A percentile compares a stretch with the other conserved stretches of the same genome.
Conservation (phyloP, 2,888 invertebrate genomes). For the Athalia cordata region DNA sequence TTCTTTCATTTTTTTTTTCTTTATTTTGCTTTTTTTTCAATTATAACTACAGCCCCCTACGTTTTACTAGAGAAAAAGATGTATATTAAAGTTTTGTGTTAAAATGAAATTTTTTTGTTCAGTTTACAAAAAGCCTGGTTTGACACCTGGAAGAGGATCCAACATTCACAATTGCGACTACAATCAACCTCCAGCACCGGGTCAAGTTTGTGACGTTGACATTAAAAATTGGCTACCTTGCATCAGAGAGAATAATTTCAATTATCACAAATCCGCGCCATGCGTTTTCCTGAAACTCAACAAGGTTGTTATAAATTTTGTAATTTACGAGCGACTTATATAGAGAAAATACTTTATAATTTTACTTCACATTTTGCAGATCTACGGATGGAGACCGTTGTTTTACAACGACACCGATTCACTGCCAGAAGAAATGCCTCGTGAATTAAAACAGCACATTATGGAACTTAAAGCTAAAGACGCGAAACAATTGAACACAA, state of each 20-base stretch:
- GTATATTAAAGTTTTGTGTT: neutral
- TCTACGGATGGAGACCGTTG: slow-evolving; percentile 91
- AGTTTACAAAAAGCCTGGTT: slow-evolving; percentile 85
- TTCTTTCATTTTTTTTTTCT: neutral
- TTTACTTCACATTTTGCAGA: slow-evolving; percentile 72
- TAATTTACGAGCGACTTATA: neutral
- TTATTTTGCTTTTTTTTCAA: neutral
- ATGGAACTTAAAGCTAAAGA: slow-evolving; percentile 74
- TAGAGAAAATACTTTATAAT: neutral
- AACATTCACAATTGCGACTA: slow-evolving; percentile 87
- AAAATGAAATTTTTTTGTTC: slow-evolving; percentile 51
- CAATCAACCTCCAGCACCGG: slow-evolving; percentile 81
- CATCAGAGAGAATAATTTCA: slow-evolving; percentile 89
- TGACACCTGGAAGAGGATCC: slow-evolving; percentile 83
- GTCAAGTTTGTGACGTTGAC: slow-evolving; percentile 92
- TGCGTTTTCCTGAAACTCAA: slow-evolving; percentile 97
- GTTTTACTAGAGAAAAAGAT: neutral
- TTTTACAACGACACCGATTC: slow-evolving; percentile 84
- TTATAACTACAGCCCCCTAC: neutral
- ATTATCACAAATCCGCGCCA: slow-evolving; percentile 93
- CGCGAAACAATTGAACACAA: slow-evolving; percentile 81
- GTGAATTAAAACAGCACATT: slow-evolving; percentile 82
- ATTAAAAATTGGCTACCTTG: slow-evolving; percentile 88
- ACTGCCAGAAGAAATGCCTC: slow-evolving; percentile 86
- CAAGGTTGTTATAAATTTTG: slow-evolving; percentile 75